Percentiles rank a stretch among this genome's conserved stretches.
Evolutionary conservation across 2,888 invertebrate species (phyloP).

Genomic region (Bellardia bayeri): DNA sequence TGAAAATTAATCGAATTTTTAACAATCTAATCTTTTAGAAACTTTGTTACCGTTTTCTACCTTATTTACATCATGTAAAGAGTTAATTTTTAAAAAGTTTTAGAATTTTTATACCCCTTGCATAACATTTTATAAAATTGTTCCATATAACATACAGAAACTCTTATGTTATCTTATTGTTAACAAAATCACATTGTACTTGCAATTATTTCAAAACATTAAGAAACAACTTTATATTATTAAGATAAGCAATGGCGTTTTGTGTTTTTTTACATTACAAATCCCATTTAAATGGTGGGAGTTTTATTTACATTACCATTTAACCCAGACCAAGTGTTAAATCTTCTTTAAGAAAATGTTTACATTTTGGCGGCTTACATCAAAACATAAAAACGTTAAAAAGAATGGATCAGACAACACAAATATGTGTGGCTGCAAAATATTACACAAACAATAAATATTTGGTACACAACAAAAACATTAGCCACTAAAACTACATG

Average conservation of each 20-base stretch:
- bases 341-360: slow-evolving; percentile 29
- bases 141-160: too few species aligned
- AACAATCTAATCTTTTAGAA: too few species aligned
- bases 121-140: too few species aligned
- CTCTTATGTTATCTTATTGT: too few species aligned
- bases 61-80: not conserved
- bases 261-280: not conserved
- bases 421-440: slow-evolving; percentile 64
- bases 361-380: slow-evolving; percentile 62
- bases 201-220: not conserved
- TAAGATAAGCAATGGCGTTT: not conserved
- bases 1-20: too few species aligned
- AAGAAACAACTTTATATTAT: not conserved
- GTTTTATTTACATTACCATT: slow-evolving; percentile 24
- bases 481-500: slow-evolving; percentile 6
- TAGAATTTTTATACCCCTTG: too few species aligned
- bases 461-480: slow-evolving; percentile 57
- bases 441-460: slow-evolving; percentile 61
- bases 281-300: slow-evolving; percentile 17
- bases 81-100: not conserved
- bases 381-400: slow-evolving; percentile 41
- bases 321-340: slow-evolving; percentile 47
- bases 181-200: too few species aligned
- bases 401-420: slow-evolving; percentile 57
- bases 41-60: not conserved